Evolutionary conservation across 2,888 invertebrate genomes (phyloP).

Genomic region (Ophion ellenae): DNA sequence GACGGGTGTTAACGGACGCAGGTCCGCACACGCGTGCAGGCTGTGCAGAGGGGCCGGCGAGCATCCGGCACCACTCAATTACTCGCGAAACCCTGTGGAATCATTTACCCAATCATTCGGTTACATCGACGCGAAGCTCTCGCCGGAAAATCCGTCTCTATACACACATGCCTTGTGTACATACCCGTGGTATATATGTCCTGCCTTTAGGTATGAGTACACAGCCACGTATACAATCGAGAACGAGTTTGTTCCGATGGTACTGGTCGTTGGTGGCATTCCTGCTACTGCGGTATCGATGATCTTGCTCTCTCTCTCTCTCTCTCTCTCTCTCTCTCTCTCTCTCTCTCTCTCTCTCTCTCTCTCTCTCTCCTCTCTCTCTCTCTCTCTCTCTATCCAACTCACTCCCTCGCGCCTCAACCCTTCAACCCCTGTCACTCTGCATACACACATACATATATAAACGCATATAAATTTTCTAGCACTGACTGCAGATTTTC

Average conservation of each 20-base stretch:
- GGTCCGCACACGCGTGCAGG: background rate
- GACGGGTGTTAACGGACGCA: conserved; percentile 28
- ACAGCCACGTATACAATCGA: background rate
- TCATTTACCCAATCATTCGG: conserved; percentile 84
- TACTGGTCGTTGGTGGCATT: conserved; percentile 19
- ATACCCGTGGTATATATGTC: background rate
- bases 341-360: no score
- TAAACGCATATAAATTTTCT: conserved; percentile 32
- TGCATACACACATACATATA: conserved; percentile 3
- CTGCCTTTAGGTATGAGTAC: background rate
- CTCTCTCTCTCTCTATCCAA: background rate
- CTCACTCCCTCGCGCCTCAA: background rate
- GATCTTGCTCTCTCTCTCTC: conserved; percentile 20
- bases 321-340: background rate
- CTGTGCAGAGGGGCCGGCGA: conserved; percentile 51
- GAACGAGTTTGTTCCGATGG: conserved; percentile 30
- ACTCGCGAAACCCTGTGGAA: conserved; percentile 83
- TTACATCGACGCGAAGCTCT: conserved; percentile 81
- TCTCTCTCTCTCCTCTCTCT: no score
- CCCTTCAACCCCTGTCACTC: conserved; percentile 35
- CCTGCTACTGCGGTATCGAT: conserved; percentile 18
- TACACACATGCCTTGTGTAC: conserved; percentile 15
- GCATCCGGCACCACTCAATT: conserved; percentile 82
- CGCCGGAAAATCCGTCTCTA: conserved; percentile 53
- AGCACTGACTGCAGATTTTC: conserved; percentile 53